Conservation (phyloP, 2,797 vertebrate genomes). For the Etheostoma nigrum region DNA sequence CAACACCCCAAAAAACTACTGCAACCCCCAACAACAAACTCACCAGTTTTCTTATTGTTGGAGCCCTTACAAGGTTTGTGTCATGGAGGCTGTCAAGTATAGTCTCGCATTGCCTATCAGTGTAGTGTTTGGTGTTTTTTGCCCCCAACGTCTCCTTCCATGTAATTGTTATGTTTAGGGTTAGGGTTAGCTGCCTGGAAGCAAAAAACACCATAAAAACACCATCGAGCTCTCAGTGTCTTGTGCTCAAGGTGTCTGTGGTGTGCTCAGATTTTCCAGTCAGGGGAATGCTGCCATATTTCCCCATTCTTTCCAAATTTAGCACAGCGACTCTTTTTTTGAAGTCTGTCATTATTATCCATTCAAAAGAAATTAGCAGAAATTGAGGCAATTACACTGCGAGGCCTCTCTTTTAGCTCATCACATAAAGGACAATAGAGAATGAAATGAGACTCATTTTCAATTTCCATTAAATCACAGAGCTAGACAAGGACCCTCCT, state of each 20-base stretch:
- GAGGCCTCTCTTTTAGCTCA: constrained; percentile 35
- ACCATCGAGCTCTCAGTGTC: not conserved
- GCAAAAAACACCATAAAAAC: too few species aligned
- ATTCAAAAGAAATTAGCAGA: constrained; percentile 50
- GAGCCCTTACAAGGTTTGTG: too few species aligned
- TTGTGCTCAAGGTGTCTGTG: not conserved
- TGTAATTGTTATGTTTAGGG: too few species aligned
- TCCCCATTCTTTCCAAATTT: constrained; percentile 22
- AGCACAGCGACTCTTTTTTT: not conserved
- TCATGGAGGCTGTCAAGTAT: too few species aligned
- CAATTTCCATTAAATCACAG: constrained; percentile 43
- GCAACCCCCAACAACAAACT: too few species aligned
- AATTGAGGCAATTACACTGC: constrained; percentile 29
- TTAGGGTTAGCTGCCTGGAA: too few species aligned
- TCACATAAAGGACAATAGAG: constrained; percentile 53
- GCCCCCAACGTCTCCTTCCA: too few species aligned
- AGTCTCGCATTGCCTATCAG: too few species aligned
- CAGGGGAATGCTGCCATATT: not conserved
- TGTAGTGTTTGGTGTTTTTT: too few species aligned
- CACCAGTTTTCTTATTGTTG: too few species aligned
- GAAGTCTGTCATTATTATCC: constrained; percentile 34
- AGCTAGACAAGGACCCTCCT: constrained; percentile 28
- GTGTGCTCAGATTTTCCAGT: not conserved
- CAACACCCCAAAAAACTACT: too few species aligned
- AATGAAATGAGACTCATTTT: constrained; percentile 56